phyloP scores from a whole-genome alignment of 2,888 invertebrate species.

The Noctua janthina region DNA sequence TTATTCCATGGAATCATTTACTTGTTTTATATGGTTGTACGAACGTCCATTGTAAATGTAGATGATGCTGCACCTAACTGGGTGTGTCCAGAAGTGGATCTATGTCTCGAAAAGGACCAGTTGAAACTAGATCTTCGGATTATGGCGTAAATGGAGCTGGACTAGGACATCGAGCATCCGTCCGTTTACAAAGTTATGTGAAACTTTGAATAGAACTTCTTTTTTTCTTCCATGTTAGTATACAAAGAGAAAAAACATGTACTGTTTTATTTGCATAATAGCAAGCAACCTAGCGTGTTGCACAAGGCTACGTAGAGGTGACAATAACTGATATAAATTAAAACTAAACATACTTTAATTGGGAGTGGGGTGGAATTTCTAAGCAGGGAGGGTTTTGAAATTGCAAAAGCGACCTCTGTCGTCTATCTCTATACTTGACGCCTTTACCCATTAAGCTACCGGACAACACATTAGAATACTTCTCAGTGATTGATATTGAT shows the following conservation, averaged over 20 bases:
- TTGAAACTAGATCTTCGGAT: slow-evolving; percentile 46
- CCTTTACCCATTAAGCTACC: slow-evolving; percentile 23
- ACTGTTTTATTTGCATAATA: slow-evolving; percentile 25
- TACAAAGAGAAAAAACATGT: background rate
- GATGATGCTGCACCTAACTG: slow-evolving; percentile 41
- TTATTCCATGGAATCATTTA: slow-evolving; percentile 1
- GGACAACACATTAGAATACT: slow-evolving; percentile 15
- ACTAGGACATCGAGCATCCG: slow-evolving; percentile 41
- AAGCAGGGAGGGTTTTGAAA: slow-evolving; percentile 11
- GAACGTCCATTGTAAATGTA: slow-evolving; percentile 21
- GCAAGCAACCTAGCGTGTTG: background rate
- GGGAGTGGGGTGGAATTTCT: background rate
- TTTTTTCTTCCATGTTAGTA: slow-evolving; percentile 8
- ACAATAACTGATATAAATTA: slow-evolving; percentile 24
- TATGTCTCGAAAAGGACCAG: slow-evolving; percentile 45
- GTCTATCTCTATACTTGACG: background rate
- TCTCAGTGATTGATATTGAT: slow-evolving; percentile 35
- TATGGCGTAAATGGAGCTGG: slow-evolving; percentile 34
- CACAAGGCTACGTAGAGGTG: slow-evolving; percentile 7
- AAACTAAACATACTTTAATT: slow-evolving; percentile 25
- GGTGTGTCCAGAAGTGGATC: slow-evolving; percentile 51
- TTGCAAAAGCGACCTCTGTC: slow-evolving; percentile 3
- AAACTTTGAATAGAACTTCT: slow-evolving; percentile 25
- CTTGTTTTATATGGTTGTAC: background rate
- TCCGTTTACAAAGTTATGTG: slow-evolving; percentile 14